Base-by-base conservation (phyloP, 2,888 invertebrate genomes). In the Yponomeuta sedellus region DNA sequence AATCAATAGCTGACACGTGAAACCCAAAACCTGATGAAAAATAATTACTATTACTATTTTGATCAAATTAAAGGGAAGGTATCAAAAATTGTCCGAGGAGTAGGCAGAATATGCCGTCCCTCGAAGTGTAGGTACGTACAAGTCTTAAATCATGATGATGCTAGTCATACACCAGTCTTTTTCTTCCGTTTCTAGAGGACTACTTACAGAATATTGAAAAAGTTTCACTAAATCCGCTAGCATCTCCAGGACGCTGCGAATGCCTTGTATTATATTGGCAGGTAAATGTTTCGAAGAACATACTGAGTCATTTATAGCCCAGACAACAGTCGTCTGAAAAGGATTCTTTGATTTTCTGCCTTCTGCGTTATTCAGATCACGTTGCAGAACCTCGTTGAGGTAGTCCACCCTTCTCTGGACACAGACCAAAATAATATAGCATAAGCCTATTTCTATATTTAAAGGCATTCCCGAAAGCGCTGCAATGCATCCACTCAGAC, bases 141-240 rank as follows among this genome's bases (percentile, higher is more conserved):
- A 28, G 28, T 28, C 28, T 28, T 28, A 34, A 34, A 34, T 34
- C 1, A 8, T 34, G 3, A 8, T 34, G 34, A 8, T 8, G 34
- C 2, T 28, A 34, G 6, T 8, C 6, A 34, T 6, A 34, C 6
- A 25, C 12, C 20, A 59, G 20, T 59, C 10, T 16, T 34, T 25
- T 4, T 5, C 25, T 34, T n/a, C n/a, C n/a, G n/a, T n/a, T n/a
- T n/a, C n/a, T n/a, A n/a, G n/a, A n/a, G n/a, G n/a, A n/a, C n/a
- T 59, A 59, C 78, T 79, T 75, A 84, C 85, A 68, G 80, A 71
- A 44, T 78, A 77, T 69, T 81, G 78, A 68, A 75, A 82, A 56
- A 79, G 68, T 57, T 76, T 72, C 65, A 75, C 74, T 61, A 81
- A 75, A 67, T 82, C 80, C n/a, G 72, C 67, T 28, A 81, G 71